A percentile compares a stretch with the other conserved stretches of the same genome.
Evolutionary conservation across 2,113 vertebrate genomes (phyloP).

Genomic region (Centropus unirufus): DNA sequence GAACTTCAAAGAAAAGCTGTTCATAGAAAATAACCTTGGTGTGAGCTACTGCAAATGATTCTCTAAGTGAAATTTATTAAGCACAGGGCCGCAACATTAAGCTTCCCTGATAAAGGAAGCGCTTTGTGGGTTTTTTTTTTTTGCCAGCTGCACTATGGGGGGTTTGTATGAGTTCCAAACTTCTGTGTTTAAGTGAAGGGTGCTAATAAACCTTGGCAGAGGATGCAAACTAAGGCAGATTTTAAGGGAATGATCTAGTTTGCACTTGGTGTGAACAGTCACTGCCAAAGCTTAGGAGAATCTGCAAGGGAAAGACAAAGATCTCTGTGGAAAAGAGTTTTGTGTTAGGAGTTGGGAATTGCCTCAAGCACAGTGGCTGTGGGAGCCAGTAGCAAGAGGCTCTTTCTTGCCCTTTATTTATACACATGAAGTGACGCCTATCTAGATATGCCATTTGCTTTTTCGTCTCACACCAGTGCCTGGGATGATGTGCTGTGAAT

Average conservation of each 20-base stretch:
- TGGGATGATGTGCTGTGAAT: not conserved
- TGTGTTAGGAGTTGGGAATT: not conserved
- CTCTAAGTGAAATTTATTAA: not conserved
- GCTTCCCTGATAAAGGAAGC: slow-evolving; percentile 1
- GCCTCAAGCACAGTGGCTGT: not conserved
- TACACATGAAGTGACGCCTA: accelerated
- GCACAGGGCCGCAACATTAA: not conserved
- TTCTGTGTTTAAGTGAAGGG: not conserved
- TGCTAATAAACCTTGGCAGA: slow-evolving; percentile 3
- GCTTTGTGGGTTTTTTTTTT: not conserved
- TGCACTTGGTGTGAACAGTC: not conserved
- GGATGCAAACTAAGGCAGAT: not conserved
- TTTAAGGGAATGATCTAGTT: not conserved
- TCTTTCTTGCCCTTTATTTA: not conserved
- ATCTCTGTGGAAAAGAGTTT: not conserved
- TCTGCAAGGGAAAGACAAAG: not conserved
- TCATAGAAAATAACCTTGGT: slow-evolving; percentile 35
- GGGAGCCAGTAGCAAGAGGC: not conserved
- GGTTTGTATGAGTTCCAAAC: not conserved
- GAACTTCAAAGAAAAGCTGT: slow-evolving; percentile 18
- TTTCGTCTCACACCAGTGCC: not conserved
- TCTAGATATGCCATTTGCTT: not conserved
- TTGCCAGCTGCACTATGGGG: not conserved
- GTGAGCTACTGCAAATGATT: not conserved
- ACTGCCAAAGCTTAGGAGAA: not conserved